Evolutionary conservation across 1,140 invertebrate species (phyloP).

Genomic region (Achatina immaculata): DNA sequence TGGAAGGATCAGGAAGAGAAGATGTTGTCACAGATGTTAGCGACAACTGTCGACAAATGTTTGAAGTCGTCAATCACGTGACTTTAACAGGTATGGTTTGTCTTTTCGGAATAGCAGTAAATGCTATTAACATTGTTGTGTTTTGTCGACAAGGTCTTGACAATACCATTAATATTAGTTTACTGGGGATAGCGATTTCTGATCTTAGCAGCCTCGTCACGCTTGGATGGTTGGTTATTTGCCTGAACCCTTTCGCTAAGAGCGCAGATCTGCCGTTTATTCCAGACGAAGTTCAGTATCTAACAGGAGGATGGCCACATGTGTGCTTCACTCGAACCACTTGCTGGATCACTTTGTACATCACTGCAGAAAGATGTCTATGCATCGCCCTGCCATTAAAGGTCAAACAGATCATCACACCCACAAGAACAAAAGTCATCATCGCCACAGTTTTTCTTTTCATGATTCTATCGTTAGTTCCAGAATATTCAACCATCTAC

Average conservation of each 20-base stretch:
- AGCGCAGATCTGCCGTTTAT: not conserved
- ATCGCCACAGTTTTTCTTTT: not conserved
- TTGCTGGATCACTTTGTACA: conserved; percentile 9
- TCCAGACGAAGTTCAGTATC: not conserved
- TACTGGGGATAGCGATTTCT: not conserved
- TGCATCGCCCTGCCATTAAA: not conserved
- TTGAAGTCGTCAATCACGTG: not conserved
- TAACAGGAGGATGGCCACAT: not conserved
- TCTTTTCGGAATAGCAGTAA: not conserved
- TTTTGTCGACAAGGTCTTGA: not conserved
- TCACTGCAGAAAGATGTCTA: conserved; percentile 20
- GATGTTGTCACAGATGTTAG: not conserved
- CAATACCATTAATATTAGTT: conserved; percentile 16
- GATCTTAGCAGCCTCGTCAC: not conserved
- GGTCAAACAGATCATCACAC: not conserved
- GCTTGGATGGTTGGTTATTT: not conserved
- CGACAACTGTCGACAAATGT: not conserved
- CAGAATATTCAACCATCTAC: not conserved
- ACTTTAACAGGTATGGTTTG: not conserved
- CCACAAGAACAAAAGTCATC: not conserved
- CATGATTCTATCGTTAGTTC: not conserved
- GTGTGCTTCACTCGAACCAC: not conserved
- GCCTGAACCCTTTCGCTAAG: not conserved
- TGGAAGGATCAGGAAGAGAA: no score
- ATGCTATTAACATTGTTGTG: not conserved